phyloP scores from a whole-genome alignment of 2,113 vertebrate species.

The Euleptes europaea region DNA sequence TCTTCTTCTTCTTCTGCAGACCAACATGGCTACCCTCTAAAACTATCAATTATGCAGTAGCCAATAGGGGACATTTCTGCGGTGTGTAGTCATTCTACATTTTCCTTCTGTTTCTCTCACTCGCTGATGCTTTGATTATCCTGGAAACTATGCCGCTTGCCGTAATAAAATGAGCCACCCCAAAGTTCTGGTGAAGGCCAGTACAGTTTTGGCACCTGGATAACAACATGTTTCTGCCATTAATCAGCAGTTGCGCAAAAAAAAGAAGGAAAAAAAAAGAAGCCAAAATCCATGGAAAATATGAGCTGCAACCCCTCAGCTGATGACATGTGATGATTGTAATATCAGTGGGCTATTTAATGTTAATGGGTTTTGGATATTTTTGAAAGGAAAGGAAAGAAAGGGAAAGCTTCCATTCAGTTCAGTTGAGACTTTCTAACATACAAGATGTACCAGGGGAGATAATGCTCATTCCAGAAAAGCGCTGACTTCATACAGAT shows the following conservation, averaged over 20 bases:
- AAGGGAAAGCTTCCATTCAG: not conserved
- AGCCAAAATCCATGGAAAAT: slow-evolving; percentile 53
- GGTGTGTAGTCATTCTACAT: slow-evolving; percentile 5
- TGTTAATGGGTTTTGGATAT: slow-evolving; percentile 14
- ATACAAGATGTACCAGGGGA: not conserved
- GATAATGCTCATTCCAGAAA: not conserved
- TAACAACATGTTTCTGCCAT: slow-evolving; percentile 39
- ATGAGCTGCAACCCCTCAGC: slow-evolving; percentile 36
- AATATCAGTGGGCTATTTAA: slow-evolving; percentile 37
- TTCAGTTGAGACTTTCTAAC: not conserved
- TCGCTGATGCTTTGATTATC: slow-evolving; percentile 34
- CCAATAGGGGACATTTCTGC: not conserved
- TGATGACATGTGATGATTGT: slow-evolving; percentile 46
- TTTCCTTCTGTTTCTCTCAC: slow-evolving; percentile 29
- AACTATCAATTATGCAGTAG: not conserved
- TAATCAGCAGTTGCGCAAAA: slow-evolving; percentile 32
- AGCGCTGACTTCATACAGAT: not conserved
- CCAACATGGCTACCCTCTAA: too few relatives aligned
- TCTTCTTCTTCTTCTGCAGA: too few relatives aligned
- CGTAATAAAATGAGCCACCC: slow-evolving; percentile 50
- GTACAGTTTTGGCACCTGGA: slow-evolving; percentile 59
- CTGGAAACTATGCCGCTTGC: slow-evolving; percentile 54
- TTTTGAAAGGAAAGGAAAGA: slow-evolving; percentile 19
- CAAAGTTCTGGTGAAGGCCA: slow-evolving; percentile 52
- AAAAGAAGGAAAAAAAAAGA: too few relatives aligned